phyloP scores from a whole-genome alignment of 2,113 vertebrate species.

The Nerophis ophidion region DNA sequence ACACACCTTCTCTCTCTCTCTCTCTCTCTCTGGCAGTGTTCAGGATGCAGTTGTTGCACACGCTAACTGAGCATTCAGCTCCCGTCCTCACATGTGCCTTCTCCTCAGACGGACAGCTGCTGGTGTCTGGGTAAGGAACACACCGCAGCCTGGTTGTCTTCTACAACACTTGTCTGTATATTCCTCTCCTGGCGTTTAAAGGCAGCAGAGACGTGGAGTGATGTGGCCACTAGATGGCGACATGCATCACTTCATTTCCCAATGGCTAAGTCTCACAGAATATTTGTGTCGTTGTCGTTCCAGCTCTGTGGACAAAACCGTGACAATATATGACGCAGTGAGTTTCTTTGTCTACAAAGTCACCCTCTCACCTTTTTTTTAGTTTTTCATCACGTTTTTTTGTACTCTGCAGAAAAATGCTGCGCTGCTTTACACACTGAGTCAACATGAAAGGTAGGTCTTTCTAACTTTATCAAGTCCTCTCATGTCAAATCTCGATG shows the following conservation, averaged over 20 bases:
- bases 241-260: slow-evolving; percentile 14
- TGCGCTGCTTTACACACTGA: slow-evolving; percentile 79
- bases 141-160: not conserved
- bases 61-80: slow-evolving; percentile 77
- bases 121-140: slow-evolving; percentile 82
- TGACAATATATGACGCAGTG: slow-evolving; percentile 83
- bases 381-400: not conserved
- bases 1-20: slow-evolving; percentile 5
- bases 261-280: not conserved
- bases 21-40: slow-evolving; percentile 63
- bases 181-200: no score
- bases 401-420: slow-evolving; percentile 73
- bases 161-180: no score
- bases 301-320: slow-evolving; percentile 94
- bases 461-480: no score
- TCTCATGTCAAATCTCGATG: no score
- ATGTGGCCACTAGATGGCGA: slow-evolving; percentile 44
- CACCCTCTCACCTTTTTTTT: not conserved
- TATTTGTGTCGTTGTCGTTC: slow-evolving; percentile 6
- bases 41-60: slow-evolving; percentile 77
- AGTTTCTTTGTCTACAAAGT: slow-evolving; percentile 62
- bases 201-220: no score
- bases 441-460: slow-evolving; percentile 83
- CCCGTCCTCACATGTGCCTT: slow-evolving; percentile 87
- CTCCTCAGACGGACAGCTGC: slow-evolving; percentile 82